A percentile compares a stretch with the other conserved stretches of the same genome.
Conservation (phyloP, 2,888 invertebrate genomes). For the Xylota sylvarum region DNA sequence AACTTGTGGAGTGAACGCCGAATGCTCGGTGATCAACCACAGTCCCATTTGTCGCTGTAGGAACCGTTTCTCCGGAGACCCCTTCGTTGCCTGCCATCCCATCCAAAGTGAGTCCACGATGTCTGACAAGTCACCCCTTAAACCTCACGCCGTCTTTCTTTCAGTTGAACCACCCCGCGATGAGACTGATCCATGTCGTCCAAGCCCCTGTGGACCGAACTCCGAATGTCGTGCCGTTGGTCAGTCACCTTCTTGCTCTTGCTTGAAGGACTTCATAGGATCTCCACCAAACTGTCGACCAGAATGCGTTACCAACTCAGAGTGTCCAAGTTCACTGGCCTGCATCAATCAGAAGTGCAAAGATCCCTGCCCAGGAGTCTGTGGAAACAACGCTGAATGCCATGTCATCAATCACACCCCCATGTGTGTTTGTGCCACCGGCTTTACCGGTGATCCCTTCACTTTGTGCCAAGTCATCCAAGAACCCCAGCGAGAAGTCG, state of each 20-base stretch:
- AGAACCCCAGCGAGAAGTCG: constrained; percentile 81
- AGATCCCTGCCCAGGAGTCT: constrained; percentile 90
- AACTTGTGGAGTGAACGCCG: constrained; percentile 90
- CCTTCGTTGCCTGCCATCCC: constrained; percentile 86
- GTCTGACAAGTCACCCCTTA: background rate
- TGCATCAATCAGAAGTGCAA: constrained; percentile 91
- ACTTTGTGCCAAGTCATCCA: constrained; percentile 79
- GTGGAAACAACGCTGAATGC: constrained; percentile 87
- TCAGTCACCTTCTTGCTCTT: constrained; percentile 89
- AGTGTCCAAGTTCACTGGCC: constrained; percentile 90
- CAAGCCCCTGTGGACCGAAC: constrained; percentile 93
- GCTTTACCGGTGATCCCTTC: constrained; percentile 87
- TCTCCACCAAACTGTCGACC: constrained; percentile 91
- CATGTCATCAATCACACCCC: constrained; percentile 87
- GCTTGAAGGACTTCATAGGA: constrained; percentile 89
- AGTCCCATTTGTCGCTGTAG: constrained; percentile 91
- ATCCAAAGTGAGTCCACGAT: constrained; percentile 81
- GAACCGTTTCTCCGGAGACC: constrained; percentile 82
- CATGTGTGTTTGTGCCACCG: constrained; percentile 87
- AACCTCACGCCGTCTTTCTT: constrained; percentile 30
- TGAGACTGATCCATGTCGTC: constrained; percentile 87
- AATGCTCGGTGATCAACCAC: constrained; percentile 91
- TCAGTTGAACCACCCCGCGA: constrained; percentile 79
- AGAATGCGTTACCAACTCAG: constrained; percentile 92
- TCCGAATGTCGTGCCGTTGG: constrained; percentile 89